A percentile compares a stretch with the other conserved stretches of the same genome.
phyloP scores from a whole-genome alignment of 2,888 invertebrate species.

The Eupithecia subumbrata region DNA sequence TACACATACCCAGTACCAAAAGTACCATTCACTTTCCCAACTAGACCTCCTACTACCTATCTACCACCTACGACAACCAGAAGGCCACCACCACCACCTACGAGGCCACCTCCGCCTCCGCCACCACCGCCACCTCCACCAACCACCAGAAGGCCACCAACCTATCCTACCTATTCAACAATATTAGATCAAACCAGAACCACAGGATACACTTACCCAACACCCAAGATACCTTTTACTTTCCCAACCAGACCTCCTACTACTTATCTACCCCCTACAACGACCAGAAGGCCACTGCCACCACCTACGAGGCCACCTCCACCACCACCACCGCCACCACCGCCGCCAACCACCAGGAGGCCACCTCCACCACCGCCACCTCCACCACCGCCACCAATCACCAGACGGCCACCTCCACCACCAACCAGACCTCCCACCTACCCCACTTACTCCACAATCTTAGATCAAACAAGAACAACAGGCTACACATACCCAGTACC shows the following conservation, averaged over 20 bases:
- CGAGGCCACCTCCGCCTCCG: slow-evolving; percentile 41
- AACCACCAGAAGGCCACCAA: slow-evolving; percentile 34
- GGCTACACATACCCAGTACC: slow-evolving; percentile 61
- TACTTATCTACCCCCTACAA: slow-evolving; percentile 13
- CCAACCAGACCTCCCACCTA: slow-evolving; percentile 36
- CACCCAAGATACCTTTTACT: slow-evolving; percentile 50
- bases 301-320: slow-evolving; percentile 42
- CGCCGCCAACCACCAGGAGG: slow-evolving; percentile 33
- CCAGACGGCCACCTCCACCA: slow-evolving; percentile 26
- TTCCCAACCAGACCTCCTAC: slow-evolving; percentile 46
- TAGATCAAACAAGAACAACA: slow-evolving; percentile 51
- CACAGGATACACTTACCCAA: slow-evolving; percentile 61
- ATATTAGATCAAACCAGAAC: slow-evolving; percentile 47
- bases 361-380: slow-evolving; percentile 19
- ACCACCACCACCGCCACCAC: slow-evolving; percentile 41
- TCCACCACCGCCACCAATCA: slow-evolving; percentile 30
- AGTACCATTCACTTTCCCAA: slow-evolving; percentile 56
- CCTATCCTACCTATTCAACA: slow-evolving; percentile 40
- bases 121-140: slow-evolving; percentile 41
- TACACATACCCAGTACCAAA: slow-evolving; percentile 63
- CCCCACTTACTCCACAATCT: slow-evolving; percentile 46
- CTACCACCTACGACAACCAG: slow-evolving; percentile 37
- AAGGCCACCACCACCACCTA: slow-evolving; percentile 42
- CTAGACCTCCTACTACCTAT: slow-evolving; percentile 34
- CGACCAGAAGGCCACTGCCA: slow-evolving; percentile 40